phyloP scores from a whole-genome alignment of 2,888 invertebrate species.

The Tachystola acroxantha region DNA sequence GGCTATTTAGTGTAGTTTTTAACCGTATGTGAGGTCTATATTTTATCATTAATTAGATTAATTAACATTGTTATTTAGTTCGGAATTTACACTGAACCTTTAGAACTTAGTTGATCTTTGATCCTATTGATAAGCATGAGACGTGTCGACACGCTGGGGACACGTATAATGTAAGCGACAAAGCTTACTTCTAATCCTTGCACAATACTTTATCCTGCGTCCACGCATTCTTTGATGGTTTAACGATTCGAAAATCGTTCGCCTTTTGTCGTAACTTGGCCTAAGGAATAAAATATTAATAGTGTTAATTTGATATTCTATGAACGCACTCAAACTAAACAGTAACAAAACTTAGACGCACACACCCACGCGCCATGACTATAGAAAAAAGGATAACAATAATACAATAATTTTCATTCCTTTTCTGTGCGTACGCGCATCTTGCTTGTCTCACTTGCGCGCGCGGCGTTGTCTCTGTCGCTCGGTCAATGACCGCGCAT shows the following conservation, averaged over 20 bases:
- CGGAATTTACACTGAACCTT: too few relatives aligned
- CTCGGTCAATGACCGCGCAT: slow-evolving; percentile 71
- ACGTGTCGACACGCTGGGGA: slow-evolving; percentile 61
- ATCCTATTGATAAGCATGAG: slow-evolving; percentile 10
- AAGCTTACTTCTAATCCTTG: slow-evolving; percentile 34
- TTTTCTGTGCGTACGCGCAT: slow-evolving; percentile 76
- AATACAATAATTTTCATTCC: slow-evolving; percentile 72
- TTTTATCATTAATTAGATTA: too few relatives aligned
- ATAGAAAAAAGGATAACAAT: slow-evolving; percentile 58
- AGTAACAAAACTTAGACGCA: slow-evolving; percentile 50
- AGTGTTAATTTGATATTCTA: slow-evolving; percentile 40
- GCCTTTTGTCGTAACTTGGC: slow-evolving; percentile 27
- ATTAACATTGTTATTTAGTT: too few relatives aligned
- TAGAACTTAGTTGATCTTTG: too few relatives aligned
- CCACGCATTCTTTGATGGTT: slow-evolving; percentile 1
- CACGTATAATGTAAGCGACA: slow-evolving; percentile 55
- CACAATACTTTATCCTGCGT: slow-evolving; percentile 14
- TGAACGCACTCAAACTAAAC: slow-evolving; percentile 37
- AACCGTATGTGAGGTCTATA: too few relatives aligned
- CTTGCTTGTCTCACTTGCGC: slow-evolving; percentile 49
- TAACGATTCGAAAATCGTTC: slow-evolving; percentile 29
- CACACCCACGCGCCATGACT: slow-evolving; percentile 33
- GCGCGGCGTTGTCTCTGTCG: slow-evolving; percentile 46
- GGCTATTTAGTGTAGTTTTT: too few relatives aligned
- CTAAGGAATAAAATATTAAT: slow-evolving; percentile 14